Percentiles rank a stretch among this genome's conserved stretches.
Conservation (phyloP, 2,888 invertebrate genomes). For the Coleophora flavipennella region DNA sequence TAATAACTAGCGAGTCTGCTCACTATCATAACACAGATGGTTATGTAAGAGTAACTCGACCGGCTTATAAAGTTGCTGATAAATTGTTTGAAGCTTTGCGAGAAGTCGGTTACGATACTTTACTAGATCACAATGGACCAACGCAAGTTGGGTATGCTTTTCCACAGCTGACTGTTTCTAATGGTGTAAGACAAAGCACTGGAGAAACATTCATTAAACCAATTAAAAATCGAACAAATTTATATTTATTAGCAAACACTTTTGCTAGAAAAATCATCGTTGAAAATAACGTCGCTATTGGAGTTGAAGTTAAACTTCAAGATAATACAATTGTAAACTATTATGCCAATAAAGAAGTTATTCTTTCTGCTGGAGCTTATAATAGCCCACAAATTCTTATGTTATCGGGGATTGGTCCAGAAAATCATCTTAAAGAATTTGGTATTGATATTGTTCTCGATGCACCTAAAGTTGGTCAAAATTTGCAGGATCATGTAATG, state of each 20-base stretch:
- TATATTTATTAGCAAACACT: not conserved
- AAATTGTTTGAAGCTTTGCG: not conserved
- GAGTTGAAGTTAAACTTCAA: not conserved
- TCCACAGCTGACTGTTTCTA: too few relatives aligned
- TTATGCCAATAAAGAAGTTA: conserved; percentile 10
- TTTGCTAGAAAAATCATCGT: not conserved
- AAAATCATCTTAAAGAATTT: conserved; percentile 14
- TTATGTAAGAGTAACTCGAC: not conserved
- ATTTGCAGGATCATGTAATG: conserved; percentile 22
- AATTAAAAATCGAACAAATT: not conserved
- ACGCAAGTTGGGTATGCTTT: not conserved
- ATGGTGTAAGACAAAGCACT: not conserved
- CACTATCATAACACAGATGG: not conserved
- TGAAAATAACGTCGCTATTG: not conserved
- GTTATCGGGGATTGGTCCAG: conserved; percentile 25
- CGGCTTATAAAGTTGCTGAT: not conserved
- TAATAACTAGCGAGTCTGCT: not conserved
- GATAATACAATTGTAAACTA: not conserved
- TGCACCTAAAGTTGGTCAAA: conserved; percentile 18
- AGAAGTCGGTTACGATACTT: too few relatives aligned
- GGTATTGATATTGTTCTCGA: conserved; percentile 9
- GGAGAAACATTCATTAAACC: not conserved
- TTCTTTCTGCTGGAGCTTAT: conserved; percentile 22
- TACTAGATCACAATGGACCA: not conserved
- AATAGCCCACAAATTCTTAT: conserved; percentile 23